Conservation (phyloP, 2,113 vertebrate genomes). For the Aptenodytes patagonicus region DNA sequence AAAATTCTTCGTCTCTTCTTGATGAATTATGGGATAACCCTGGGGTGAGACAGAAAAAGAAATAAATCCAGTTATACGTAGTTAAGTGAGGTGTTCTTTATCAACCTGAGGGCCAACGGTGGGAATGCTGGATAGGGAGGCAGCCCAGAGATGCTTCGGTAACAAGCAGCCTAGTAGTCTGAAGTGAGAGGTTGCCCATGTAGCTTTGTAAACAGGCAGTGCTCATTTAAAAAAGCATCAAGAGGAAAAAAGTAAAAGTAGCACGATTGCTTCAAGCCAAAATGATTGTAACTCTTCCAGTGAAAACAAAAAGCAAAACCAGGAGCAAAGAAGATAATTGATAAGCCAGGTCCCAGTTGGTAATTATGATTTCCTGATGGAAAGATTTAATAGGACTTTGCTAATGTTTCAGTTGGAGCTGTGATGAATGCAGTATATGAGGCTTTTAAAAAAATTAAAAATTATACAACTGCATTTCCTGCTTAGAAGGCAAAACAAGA, state of each 20-base stretch:
- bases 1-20: constrained; percentile 39
- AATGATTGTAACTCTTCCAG: neutral
- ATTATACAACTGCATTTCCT: neutral
- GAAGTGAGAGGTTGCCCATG: neutral
- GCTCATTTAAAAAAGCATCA: neutral
- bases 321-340: neutral
- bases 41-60: neutral
- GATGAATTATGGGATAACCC: constrained; percentile 26
- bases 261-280: neutral
- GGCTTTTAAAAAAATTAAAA: neutral
- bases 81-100: neutral
- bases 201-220: neutral
- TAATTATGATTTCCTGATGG: neutral
- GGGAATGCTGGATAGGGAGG: neutral
- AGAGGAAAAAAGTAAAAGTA: neutral
- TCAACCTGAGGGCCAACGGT: neutral
- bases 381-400: neutral
- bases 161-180: neutral
- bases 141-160: neutral
- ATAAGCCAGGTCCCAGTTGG: neutral
- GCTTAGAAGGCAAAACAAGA: neutral
- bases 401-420: neutral
- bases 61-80: neutral
- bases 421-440: neutral
- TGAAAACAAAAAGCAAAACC: neutral